Evolutionary conservation across 2,797 vertebrate species (phyloP).

Genomic region (Syngnathus acus): DNA sequence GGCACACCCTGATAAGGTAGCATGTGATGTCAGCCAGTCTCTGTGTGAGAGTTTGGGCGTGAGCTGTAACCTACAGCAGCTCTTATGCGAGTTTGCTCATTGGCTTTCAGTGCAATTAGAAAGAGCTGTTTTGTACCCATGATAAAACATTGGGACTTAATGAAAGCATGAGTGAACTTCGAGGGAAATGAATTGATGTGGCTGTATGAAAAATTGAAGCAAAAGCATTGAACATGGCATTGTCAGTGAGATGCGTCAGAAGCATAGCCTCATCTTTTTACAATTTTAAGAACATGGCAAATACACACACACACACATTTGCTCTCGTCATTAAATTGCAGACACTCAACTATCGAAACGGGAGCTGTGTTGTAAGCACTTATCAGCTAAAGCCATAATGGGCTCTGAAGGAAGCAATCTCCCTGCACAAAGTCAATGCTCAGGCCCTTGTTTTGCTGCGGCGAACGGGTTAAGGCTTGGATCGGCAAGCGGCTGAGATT

Average conservation of each 20-base stretch:
- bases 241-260: background rate
- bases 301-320: slow-evolving; percentile 1
- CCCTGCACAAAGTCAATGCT: slow-evolving; percentile 39
- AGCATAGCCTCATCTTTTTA: background rate
- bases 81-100: too few relatives aligned
- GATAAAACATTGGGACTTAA: too few relatives aligned
- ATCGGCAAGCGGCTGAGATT: slow-evolving; percentile 52
- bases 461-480: slow-evolving; percentile 31
- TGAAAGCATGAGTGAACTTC: background rate
- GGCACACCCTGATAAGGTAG: too few relatives aligned
- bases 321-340: background rate
- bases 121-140: too few relatives aligned
- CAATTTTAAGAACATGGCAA: slow-evolving; percentile 6
- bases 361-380: slow-evolving; percentile 26
- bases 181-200: too few relatives aligned
- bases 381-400: slow-evolving; percentile 47
- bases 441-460: slow-evolving; percentile 28
- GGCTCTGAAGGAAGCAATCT: slow-evolving; percentile 65
- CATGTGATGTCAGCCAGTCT: too few relatives aligned
- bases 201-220: background rate
- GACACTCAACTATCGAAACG: slow-evolving; percentile 10
- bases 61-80: too few relatives aligned
- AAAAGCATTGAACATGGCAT: background rate
- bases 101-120: too few relatives aligned
- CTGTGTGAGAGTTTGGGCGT: too few relatives aligned